phyloP scores from a whole-genome alignment of 2,797 vertebrate species.

The Protosalanx chinensis region DNA sequence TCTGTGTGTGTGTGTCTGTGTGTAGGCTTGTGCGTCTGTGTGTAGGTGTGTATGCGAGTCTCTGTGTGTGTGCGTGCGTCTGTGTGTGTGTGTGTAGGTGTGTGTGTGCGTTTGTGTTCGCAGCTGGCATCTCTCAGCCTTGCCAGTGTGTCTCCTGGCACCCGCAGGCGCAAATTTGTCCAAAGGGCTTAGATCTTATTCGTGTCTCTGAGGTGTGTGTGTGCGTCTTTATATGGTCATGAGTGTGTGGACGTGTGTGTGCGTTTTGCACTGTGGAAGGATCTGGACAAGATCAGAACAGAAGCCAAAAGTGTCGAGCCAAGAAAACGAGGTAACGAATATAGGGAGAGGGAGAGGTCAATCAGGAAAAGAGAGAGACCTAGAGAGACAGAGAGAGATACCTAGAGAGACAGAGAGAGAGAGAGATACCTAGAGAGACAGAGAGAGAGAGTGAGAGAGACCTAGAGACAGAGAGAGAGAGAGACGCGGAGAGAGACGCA shows the following conservation, averaged over 20 bases:
- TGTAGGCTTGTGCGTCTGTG: no score
- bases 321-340: neutral
- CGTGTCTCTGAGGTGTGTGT: conserved; percentile 32
- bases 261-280: conserved; percentile 12
- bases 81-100: no score
- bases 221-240: conserved; percentile 5
- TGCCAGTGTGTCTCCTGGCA: conserved; percentile 79
- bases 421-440: no score
- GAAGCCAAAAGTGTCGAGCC: conserved; percentile 13
- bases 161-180: conserved; percentile 77
- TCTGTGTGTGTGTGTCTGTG: no score
- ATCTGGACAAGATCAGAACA: conserved; percentile 33
- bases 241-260: conserved; percentile 4
- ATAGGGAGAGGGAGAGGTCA: neutral
- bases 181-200: conserved; percentile 75
- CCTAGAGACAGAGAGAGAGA: no score
- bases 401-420: no score
- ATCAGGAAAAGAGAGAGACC: no score
- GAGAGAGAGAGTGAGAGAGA: no score
- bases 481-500: no score
- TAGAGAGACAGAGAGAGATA: no score
- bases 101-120: neutral
- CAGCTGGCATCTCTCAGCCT: conserved; percentile 63
- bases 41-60: no score
- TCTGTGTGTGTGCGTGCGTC: no score